Conservation (phyloP, 2,888 invertebrate genomes). For the Drosophila mimetica region DNA sequence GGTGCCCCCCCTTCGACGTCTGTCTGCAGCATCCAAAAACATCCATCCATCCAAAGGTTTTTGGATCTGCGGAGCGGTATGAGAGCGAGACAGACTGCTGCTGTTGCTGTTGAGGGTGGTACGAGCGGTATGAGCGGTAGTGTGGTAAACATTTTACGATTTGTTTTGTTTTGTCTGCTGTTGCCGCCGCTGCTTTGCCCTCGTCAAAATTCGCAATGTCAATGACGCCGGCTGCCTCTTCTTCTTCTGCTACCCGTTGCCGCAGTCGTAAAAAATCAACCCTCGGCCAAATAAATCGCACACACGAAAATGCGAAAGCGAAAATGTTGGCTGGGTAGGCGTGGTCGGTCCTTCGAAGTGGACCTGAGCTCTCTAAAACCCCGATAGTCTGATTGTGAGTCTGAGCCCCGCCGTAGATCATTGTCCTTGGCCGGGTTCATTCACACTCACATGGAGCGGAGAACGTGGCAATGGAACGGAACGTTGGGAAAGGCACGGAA, state of each 20-base stretch:
- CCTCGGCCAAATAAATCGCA: slow-evolving; percentile 75
- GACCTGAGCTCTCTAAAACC: slow-evolving; percentile 29
- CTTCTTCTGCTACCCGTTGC: slow-evolving; percentile 18
- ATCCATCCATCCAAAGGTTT: slow-evolving; percentile 53
- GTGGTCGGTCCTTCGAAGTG: slow-evolving; percentile 45
- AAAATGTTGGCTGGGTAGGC: slow-evolving; percentile 46
- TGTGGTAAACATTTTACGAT: slow-evolving; percentile 65
- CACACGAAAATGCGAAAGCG: slow-evolving; percentile 62
- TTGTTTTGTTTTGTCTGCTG: slow-evolving; percentile 68
- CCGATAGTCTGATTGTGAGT: slow-evolving; percentile 24
- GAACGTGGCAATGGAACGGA: slow-evolving; percentile 2
- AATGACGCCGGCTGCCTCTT: slow-evolving; percentile 59
- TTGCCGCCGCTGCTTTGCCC: slow-evolving; percentile 21
- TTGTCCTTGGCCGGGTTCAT: slow-evolving; percentile 83
- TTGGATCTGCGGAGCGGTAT: slow-evolving; percentile 3
- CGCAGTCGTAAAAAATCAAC: slow-evolving; percentile 72
- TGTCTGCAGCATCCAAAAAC: slow-evolving; percentile 52
- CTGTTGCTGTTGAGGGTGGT: neutral
- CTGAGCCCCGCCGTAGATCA: slow-evolving; percentile 69
- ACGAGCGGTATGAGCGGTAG: neutral
- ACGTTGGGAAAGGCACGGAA: neutral
- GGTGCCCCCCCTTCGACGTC: slow-evolving; percentile 16
- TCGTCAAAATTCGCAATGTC: slow-evolving; percentile 71
- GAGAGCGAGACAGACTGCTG: slow-evolving; percentile 2
- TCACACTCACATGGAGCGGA: slow-evolving; percentile 74